Conservation (phyloP, 2,797 vertebrate genomes). For the Melanotaenia boesemani region DNA sequence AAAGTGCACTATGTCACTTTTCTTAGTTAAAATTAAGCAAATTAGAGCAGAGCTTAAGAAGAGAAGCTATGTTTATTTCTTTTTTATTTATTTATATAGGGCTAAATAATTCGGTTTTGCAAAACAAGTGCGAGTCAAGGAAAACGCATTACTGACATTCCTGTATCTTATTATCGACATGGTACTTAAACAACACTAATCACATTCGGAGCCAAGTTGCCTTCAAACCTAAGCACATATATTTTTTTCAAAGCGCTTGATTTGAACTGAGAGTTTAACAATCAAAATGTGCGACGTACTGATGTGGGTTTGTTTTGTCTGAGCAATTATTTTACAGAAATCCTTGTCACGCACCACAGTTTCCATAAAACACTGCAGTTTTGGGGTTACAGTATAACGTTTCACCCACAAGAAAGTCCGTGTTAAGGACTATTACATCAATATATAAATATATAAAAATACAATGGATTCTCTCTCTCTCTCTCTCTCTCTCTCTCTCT, state of each 20-base stretch:
- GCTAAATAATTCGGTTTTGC: constrained; percentile 17
- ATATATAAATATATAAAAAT: no score
- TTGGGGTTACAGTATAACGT: constrained; percentile 50
- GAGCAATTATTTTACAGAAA: background rate
- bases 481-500: no score
- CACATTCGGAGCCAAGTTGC: constrained; percentile 55
- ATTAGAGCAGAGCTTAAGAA: background rate
- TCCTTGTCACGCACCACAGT: constrained; percentile 7
- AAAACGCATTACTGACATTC: constrained; percentile 72
- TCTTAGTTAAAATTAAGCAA: background rate
- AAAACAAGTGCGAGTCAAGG: constrained; percentile 35
- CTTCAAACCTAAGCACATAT: constrained; percentile 60
- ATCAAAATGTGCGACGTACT: background rate
- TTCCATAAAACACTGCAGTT: constrained; percentile 19
- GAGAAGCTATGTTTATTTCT: background rate
- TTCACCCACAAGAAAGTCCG: constrained; percentile 60
- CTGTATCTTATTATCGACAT: constrained; percentile 68
- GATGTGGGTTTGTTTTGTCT: background rate
- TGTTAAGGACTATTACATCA: constrained; percentile 30
- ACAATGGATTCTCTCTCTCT: no score
- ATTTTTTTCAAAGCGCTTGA: constrained; percentile 8
- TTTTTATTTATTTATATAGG: background rate
- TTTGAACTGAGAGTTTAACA: background rate
- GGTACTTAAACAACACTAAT: constrained; percentile 66
- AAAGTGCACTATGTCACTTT: background rate